Base-by-base conservation (phyloP, 2,888 invertebrate species). In the Neoascia interrupta region DNA sequence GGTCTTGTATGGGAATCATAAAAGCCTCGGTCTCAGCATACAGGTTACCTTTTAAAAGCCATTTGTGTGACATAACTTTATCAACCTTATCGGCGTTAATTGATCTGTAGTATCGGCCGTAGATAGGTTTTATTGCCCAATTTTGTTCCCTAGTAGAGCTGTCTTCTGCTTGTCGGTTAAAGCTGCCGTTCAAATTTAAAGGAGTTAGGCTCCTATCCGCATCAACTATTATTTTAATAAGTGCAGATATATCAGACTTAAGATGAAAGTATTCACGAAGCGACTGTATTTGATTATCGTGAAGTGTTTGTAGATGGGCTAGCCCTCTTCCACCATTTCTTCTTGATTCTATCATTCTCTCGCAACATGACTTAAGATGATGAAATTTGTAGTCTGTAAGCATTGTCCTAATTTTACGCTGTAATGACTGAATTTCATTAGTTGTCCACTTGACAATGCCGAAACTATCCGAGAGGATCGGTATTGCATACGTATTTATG, bases 1-100 rank as follows among this genome's bases (percentile, higher is more conserved):
- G 15, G 26, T 47, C 49, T 49, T 69, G 58, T 13, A 58, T 69
- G 6, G 58, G 47, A 16, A 68, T 21, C 18, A 64, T 53, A 28
- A 43, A 54, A 3, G 45, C 58, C 15, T 58, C 47, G 18, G 68
- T 68, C 13, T 69, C 47, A 23, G 37, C 26, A 26, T 5, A 26
- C 26, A 26, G 26, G 8, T 8, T 26, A 8, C 26, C 26, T 5
- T 26, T 26, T 26, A n/a, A n/a, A n/a, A n/a, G n/a, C n/a, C n/a
- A n/a, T n/a, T n/a, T n/a, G n/a, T n/a, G n/a, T n/a, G n/a, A n/a
- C n/a, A n/a, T n/a, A n/a, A n/a, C n/a, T n/a, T n/a, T n/a, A 26
- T 26, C 26, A 8, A 26, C 26, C 5, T 26, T 26, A 8, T 4
- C 8, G 26, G 26, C 26, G 8, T 26, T 26, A 26, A 8, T 26